Percentiles rank a stretch among this genome's conserved stretches.
Conservation (phyloP, 2,797 vertebrate species). For the Xiphorhynchus erythropygius region DNA sequence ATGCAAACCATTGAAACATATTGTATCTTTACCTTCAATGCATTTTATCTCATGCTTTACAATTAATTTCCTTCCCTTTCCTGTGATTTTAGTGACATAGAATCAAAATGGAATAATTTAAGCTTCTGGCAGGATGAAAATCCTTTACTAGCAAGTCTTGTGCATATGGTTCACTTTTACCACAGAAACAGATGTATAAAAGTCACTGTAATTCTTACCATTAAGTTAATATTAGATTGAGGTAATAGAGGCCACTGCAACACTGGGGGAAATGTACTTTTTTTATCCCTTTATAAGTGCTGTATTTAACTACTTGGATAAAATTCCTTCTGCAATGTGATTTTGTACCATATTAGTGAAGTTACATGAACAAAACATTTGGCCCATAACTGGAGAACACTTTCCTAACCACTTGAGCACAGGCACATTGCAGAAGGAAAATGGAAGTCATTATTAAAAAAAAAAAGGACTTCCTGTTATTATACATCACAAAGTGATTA, state of each 20-base stretch:
- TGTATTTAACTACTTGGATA: slow-evolving; percentile 22
- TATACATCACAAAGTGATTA: neutral
- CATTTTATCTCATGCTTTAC: neutral
- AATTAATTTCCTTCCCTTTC: neutral
- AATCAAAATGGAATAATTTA: neutral
- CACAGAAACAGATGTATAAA: neutral
- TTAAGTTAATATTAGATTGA: neutral
- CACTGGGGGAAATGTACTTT: neutral
- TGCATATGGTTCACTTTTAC: neutral
- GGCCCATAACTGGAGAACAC: neutral
- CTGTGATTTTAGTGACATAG: neutral
- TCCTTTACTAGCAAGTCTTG: neutral
- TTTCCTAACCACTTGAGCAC: neutral
- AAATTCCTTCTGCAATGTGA: neutral
- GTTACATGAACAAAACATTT: neutral
- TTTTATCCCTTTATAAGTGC: neutral
- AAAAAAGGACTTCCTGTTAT: neutral
- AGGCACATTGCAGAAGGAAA: neutral
- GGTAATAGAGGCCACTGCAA: neutral
- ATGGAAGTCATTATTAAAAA: neutral
- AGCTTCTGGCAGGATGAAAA: neutral
- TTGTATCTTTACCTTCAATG: neutral
- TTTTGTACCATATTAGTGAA: neutral
- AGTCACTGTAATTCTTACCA: neutral
- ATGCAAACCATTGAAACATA: neutral